A percentile compares a stretch with the other conserved stretches of the same genome.
Conservation (phyloP, 1,140 invertebrate genomes). For the Oryctes rhinoceros region DNA sequence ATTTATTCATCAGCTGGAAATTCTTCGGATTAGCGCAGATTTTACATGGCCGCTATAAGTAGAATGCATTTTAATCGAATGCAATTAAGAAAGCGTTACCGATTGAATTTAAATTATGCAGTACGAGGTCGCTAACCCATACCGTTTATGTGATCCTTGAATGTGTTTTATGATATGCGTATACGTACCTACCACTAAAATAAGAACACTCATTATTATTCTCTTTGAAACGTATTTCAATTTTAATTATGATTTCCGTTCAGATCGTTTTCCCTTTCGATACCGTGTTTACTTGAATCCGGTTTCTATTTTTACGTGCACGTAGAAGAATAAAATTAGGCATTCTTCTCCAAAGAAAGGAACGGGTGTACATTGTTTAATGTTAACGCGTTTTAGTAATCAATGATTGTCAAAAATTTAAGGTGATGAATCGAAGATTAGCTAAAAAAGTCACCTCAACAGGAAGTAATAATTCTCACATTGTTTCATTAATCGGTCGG, state of each 20-base stretch:
- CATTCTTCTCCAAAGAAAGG: no score
- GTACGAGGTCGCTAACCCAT: conserved; percentile 13
- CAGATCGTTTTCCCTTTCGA: background rate
- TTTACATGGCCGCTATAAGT: background rate
- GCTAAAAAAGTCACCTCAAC: no score
- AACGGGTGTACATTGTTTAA: no score
- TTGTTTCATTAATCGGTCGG: no score
- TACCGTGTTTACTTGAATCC: background rate
- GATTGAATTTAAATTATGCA: conserved; percentile 26
- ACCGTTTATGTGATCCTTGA: conserved; percentile 24
- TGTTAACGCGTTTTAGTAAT: no score
- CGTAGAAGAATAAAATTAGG: background rate
- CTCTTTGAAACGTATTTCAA: background rate
- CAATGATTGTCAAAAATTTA: no score
- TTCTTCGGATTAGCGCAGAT: background rate
- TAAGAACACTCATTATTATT: conserved; percentile 5
- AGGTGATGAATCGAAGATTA: no score
- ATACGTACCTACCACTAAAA: background rate
- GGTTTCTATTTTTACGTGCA: background rate
- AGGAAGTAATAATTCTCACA: no score
- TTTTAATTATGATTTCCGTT: conserved; percentile 20
- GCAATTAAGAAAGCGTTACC: conserved; percentile 32
- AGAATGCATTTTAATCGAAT: background rate
- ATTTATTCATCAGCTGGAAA: no score
- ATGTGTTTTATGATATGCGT: conserved; percentile 5